These are phyloP conservation scores for Malaclemys terrapin DNA, from an alignment of 2,113 vertebrate genomes.

Conservation along the genomic window DNA sequence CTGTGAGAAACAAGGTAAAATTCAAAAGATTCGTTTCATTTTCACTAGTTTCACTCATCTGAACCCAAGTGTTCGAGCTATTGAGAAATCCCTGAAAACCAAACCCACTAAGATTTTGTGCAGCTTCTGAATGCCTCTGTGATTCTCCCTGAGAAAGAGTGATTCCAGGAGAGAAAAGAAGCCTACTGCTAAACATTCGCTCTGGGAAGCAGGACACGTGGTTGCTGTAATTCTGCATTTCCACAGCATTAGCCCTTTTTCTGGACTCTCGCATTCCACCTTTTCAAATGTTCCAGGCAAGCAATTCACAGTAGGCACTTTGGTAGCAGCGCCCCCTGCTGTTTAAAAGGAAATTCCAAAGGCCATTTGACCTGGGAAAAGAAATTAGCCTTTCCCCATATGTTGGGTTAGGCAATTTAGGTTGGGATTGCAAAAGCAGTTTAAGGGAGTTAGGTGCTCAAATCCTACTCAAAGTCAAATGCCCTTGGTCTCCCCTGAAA, in stretches of 20 bases:
- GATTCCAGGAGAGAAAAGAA: background rate
- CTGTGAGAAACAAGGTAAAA: background rate
- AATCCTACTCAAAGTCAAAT: background rate
- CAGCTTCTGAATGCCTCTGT: background rate
- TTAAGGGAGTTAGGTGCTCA: background rate
- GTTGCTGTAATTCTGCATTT: background rate
- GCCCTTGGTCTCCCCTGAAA: background rate
- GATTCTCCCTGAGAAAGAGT: background rate
- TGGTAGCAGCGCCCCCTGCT: background rate
- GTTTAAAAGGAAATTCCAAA: background rate
- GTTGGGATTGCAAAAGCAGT: background rate
- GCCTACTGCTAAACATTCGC: rapidly evolving
- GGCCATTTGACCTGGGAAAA: background rate
- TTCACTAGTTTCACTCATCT: background rate
- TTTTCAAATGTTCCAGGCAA: background rate
- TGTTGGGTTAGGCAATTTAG: background rate
- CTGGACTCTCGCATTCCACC: rapidly evolving
- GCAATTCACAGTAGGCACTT: background rate
- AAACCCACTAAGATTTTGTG: background rate
- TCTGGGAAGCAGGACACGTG: background rate
- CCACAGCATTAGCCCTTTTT: background rate
- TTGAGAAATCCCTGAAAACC: background rate
- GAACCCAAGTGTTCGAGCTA: background rate
- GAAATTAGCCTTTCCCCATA: background rate
- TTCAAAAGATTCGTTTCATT: background rate